Base-by-base conservation (phyloP, 2,113 vertebrate genomes). In the Trogon surrucura region DNA sequence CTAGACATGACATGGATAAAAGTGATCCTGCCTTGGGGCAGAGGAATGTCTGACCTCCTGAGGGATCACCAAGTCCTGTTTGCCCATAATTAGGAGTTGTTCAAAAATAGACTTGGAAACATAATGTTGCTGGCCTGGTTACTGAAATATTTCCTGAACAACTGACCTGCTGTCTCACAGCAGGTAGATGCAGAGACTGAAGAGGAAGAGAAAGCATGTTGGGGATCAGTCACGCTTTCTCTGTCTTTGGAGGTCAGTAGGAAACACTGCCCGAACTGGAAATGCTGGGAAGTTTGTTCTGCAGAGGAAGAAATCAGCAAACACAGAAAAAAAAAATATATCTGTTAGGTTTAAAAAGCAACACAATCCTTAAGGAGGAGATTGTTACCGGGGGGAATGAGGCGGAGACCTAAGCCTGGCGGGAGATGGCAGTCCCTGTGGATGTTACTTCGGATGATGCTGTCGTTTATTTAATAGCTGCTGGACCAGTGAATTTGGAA, bases 1-100 rank as follows among this genome's bases (percentile, higher is more conserved):
- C 67, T 80, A 38, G 66, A 19, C 0, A 0, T 1, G 45, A 18
- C 17, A 1, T 1, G 25, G 56, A 3, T 36, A 47, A 54, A 79
- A 21, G 1, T 1, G 9, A 26, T 45, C 54, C 73, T 53, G 54
- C 32, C 36, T 41, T 38, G 70, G 29, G 85, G 60, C 25, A 48
- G 23, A 73, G 58, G 34, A 27, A 25, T 2, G 50, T 19, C 2
- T n/a, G 56, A 20, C 17, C 16, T 32, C 64, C 13, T 34, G 27
- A n/a, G 61, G 34, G 25, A 54, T 44, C 16, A 25, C 56, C 36
- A 11, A 11, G 16, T 3, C 6, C 38, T 64, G 1, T 23, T 85
- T 56, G 29, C 44, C 83, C 11, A 3, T 4, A 57, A 19, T 17
- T 78, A 65, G 72, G 23, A 34, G 41, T 3, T 58, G 61, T 16